Evolutionary conservation across 2,113 vertebrate genomes (phyloP).

Genomic region (Speoplatyrhinus poulsoni): DNA sequence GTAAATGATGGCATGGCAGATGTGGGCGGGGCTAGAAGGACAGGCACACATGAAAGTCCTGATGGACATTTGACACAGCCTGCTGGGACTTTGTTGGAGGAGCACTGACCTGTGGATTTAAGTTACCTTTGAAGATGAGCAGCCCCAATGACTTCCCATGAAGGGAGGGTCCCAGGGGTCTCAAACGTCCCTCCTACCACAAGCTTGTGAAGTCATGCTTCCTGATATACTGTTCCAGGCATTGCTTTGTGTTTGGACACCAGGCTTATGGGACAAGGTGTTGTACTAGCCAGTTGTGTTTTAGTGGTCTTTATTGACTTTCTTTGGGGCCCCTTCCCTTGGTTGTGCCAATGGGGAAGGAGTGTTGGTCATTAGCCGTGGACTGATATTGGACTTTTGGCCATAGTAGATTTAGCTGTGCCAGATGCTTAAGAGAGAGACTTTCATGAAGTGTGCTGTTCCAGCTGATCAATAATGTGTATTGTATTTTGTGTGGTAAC

Average conservation of each 20-base stretch:
- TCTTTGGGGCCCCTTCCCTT: background rate
- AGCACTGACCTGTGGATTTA: constrained; percentile 58
- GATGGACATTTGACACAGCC: constrained; percentile 60
- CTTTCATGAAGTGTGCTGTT: constrained; percentile 31
- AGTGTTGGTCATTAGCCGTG: constrained; percentile 18
- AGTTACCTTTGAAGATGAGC: constrained; percentile 77
- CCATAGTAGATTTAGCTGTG: constrained; percentile 8
- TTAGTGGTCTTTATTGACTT: background rate
- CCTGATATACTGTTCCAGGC: background rate
- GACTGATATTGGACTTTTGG: constrained; percentile 11
- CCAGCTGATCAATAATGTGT: constrained; percentile 34
- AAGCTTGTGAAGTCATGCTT: constrained; percentile 21
- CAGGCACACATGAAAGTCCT: constrained; percentile 61
- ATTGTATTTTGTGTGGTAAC: constrained; percentile 36
- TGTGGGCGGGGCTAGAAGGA: constrained; percentile 39
- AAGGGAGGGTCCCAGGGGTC: constrained; percentile 34
- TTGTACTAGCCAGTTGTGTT: background rate
- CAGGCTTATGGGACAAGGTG: background rate
- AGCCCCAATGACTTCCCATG: constrained; percentile 39
- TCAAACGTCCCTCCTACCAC: constrained; percentile 4
- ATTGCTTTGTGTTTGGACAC: background rate
- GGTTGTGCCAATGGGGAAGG: background rate
- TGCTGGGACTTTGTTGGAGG: constrained; percentile 40
- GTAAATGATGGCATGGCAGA: constrained; percentile 15
- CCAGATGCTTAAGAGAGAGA: constrained; percentile 28